A percentile compares a stretch with the other conserved stretches of the same genome.
Evolutionary conservation across 2,888 invertebrate genomes (phyloP).

Genomic region (Linnaemya vulpina): DNA sequence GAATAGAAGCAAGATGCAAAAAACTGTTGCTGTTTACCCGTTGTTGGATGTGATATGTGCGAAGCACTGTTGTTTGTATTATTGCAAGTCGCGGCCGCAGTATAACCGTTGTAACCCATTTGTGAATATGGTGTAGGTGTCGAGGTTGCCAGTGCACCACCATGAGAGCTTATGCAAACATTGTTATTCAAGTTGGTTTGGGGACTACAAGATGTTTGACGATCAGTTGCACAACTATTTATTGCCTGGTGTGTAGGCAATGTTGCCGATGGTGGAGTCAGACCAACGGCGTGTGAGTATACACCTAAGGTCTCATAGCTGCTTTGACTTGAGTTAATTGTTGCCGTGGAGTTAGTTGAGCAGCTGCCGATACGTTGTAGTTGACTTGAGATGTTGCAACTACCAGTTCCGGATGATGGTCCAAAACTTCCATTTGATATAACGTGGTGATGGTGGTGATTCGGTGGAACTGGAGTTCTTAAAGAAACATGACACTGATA

Average conservation of each 20-base stretch:
- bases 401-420: constrained; percentile 46
- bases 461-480: constrained; percentile 76
- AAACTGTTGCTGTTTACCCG: constrained; percentile 80
- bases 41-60: constrained; percentile 70
- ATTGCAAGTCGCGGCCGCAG: constrained; percentile 68
- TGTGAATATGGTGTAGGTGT: constrained; percentile 76
- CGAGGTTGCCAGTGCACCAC: constrained; percentile 65
- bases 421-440: constrained; percentile 64
- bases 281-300: constrained; percentile 56
- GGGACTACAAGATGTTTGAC: constrained; percentile 51
- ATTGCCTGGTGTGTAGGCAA: constrained; percentile 48
- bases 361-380: constrained; percentile 57
- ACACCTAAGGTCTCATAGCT: constrained; percentile 68
- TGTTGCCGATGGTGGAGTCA: constrained; percentile 75
- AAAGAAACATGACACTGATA: constrained; percentile 82
- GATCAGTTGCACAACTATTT: constrained; percentile 35
- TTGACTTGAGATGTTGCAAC: constrained; percentile 61
- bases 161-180: constrained; percentile 29
- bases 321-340: constrained; percentile 55
- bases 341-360: constrained; percentile 62
- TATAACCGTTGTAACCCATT: constrained; percentile 78
- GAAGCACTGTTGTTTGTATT: constrained; percentile 63
- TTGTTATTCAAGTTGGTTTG: constrained; percentile 40
- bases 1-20: constrained; percentile 81
- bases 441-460: constrained; percentile 73